These are phyloP conservation scores for Crossaster papposus DNA, from an alignment of 53 echinoderm and acorn worm species.

Conservation along the genomic window DNA sequence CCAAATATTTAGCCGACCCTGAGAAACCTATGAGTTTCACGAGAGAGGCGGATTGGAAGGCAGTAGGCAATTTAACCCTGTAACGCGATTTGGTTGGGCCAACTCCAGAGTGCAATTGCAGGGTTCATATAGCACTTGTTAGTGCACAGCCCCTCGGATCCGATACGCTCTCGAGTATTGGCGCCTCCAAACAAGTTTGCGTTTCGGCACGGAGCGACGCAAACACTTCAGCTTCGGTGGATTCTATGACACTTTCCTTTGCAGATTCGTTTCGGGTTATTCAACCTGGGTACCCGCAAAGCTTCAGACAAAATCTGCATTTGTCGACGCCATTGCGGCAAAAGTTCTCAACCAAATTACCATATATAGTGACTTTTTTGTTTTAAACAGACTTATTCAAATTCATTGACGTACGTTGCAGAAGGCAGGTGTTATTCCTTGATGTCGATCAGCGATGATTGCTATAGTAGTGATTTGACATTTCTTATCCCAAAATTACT, in stretches of 20 bases:
- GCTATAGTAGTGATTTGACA: too few species aligned
- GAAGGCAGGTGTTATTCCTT: not conserved
- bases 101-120: not conserved
- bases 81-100: not conserved
- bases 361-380: not conserved
- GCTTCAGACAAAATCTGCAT: not conserved
- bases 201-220: not conserved
- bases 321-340: not conserved
- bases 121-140: not conserved
- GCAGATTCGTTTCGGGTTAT: not conserved
- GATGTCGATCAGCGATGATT: not conserved
- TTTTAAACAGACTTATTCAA: not conserved
- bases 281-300: not conserved
- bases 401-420: not conserved
- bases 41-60: not conserved
- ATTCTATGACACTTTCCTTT: not conserved
- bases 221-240: not conserved
- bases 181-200: not conserved
- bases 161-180: not conserved
- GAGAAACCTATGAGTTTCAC: not conserved
- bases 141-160: not conserved
- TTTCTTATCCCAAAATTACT: too few species aligned
- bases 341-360: not conserved
- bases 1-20: not conserved
- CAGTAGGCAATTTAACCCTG: not conserved